These are phyloP conservation scores for Daubentonia madagascariensis DNA, from an alignment of 2,113 vertebrate species.

Conservation along the genomic window DNA sequence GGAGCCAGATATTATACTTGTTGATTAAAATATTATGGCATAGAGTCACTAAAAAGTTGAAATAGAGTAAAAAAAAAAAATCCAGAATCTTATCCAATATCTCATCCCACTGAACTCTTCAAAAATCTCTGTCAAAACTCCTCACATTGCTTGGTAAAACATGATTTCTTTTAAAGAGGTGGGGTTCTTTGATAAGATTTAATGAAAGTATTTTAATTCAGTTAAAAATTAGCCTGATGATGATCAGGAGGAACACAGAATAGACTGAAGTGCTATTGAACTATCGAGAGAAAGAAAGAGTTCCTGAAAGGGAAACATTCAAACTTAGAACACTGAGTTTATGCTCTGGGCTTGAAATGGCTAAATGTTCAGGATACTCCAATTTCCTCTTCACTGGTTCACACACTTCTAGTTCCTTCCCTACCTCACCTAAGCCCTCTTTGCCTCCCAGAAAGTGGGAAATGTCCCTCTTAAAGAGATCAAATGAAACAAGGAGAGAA, in stretches of 20 bases:
- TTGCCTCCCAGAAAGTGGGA: slow-evolving; percentile 73
- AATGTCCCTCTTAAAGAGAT: slow-evolving; percentile 72
- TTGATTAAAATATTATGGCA: neutral
- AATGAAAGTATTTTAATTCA: slow-evolving; percentile 13
- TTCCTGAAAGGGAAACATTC: slow-evolving; percentile 19
- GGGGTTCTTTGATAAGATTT: neutral
- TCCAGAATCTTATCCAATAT: neutral
- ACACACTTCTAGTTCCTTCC: slow-evolving; percentile 77
- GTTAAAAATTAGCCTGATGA: neutral
- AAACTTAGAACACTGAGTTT: neutral
- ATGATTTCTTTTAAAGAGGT: neutral
- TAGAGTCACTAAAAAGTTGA: neutral
- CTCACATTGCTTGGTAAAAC: neutral
- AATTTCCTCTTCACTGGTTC: slow-evolving; percentile 74
- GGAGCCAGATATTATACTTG: neutral
- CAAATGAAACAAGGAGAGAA: slow-evolving; percentile 75
- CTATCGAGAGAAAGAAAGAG: neutral
- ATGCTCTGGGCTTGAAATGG: slow-evolving; percentile 10
- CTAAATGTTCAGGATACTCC: slow-evolving; percentile 69
- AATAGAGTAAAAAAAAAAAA: slow-evolving; percentile 24
- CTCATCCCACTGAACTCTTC: neutral
- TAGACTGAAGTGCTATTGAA: neutral
- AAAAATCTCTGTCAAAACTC: neutral
- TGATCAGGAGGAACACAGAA: neutral
- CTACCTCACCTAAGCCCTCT: slow-evolving; percentile 71